Percentiles rank a stretch among this genome's conserved stretches.
phyloP scores from a whole-genome alignment of 2,113 vertebrate genomes.

The Lepidiolamprologus cunningtoni region DNA sequence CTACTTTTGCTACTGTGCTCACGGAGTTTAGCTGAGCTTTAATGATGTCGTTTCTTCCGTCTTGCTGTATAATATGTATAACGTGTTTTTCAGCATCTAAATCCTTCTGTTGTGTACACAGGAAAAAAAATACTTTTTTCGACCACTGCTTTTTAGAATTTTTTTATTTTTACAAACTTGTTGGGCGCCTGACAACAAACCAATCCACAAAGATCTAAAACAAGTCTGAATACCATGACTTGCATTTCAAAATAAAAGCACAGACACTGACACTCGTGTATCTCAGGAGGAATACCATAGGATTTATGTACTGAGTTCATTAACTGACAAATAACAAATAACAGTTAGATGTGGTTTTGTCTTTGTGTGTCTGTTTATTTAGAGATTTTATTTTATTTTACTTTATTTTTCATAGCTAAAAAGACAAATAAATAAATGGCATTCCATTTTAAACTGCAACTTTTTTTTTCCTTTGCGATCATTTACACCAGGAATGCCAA shows the following conservation, averaged over 20 bases:
- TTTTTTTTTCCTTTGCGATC: background rate
- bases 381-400: background rate
- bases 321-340: background rate
- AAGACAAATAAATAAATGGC: background rate
- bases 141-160: background rate
- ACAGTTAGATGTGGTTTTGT: background rate
- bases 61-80: background rate
- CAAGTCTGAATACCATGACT: background rate
- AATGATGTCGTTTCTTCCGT: background rate
- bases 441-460: background rate
- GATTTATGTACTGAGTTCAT: background rate
- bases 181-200: background rate
- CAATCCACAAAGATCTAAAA: background rate
- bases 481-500: background rate
- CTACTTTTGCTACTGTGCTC: background rate
- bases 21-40: background rate
- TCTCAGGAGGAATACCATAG: rapidly evolving
- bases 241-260: slow-evolving; percentile 31
- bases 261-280: background rate
- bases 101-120: background rate
- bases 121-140: background rate
- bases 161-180: background rate
- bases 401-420: background rate
- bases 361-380: background rate
- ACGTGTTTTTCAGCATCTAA: background rate